phyloP scores from a whole-genome alignment of 2,113 vertebrate genomes.

The Malurus melanocephalus region DNA sequence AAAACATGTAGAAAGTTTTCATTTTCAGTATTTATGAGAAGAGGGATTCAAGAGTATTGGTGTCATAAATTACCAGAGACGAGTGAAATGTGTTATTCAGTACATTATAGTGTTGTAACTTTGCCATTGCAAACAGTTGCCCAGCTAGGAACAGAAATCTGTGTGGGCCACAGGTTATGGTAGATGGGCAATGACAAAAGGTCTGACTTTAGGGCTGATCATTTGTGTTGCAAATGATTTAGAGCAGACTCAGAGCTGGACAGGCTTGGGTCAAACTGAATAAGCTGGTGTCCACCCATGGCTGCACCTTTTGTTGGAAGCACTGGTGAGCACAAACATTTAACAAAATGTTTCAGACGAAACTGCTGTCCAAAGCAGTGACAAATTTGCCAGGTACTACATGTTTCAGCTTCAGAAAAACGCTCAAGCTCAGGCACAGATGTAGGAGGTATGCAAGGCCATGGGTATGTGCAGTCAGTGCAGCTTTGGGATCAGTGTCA shows the following conservation, averaged over 20 bases:
- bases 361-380: background rate
- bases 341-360: conserved; percentile 7
- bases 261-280: conserved; percentile 4
- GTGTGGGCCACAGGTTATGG: conserved; percentile 22
- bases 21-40: conserved; percentile 44
- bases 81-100: conserved; percentile 10
- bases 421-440: background rate
- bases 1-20: conserved; percentile 17
- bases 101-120: conserved; percentile 33
- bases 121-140: conserved; percentile 9
- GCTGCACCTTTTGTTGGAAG: conserved; percentile 38
- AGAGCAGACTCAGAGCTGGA: background rate
- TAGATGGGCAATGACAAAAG: conserved; percentile 44
- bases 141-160: background rate
- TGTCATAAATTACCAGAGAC: background rate
- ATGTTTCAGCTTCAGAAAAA: background rate
- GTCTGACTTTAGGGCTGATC: background rate
- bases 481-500: background rate
- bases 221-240: conserved; percentile 43
- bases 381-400: background rate
- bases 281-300: conserved; percentile 19
- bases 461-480: background rate
- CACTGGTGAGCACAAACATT: background rate
- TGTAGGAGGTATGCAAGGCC: background rate
- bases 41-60: conserved; percentile 8